Evolutionary conservation across 2,113 vertebrate genomes (phyloP).

Genomic region (Trichechus manatus): DNA sequence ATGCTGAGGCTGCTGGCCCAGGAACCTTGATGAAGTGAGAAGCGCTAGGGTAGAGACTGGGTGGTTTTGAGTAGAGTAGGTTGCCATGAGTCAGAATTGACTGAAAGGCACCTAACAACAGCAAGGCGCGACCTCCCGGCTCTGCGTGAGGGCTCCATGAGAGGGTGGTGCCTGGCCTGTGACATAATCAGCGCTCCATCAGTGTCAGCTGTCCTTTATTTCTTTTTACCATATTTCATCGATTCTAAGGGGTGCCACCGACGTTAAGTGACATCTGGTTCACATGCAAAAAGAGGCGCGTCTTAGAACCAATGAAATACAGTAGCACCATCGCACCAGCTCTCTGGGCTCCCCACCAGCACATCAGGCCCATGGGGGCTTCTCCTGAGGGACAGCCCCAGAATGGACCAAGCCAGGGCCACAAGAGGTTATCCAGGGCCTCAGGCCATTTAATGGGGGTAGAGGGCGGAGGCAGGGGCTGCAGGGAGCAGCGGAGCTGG

Average conservation of each 20-base stretch:
- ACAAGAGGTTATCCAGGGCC: constrained; percentile 3
- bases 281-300: fast-evolving
- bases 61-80: not conserved
- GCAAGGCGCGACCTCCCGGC: too few species aligned
- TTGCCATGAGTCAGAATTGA: not conserved
- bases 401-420: constrained; percentile 13
- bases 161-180: too few species aligned
- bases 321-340: fast-evolving
- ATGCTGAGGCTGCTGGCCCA: too few species aligned
- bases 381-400: not conserved
- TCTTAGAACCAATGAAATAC: not conserved
- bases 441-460: constrained; percentile 61
- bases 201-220: not conserved
- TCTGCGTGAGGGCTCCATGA: too few species aligned
- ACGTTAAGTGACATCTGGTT: not conserved
- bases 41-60: too few species aligned
- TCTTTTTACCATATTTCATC: not conserved
- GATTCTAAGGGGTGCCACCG: not conserved
- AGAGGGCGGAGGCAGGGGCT: not conserved
- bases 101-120: not conserved
- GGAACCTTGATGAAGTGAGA: too few species aligned
- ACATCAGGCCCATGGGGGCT: fast-evolving
- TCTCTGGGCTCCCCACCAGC: fast-evolving
- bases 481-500: fast-evolving
- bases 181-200: not conserved